A percentile compares a stretch with the other conserved stretches of the same genome.
phyloP scores from a whole-genome alignment of 2,797 vertebrate genomes.

The Phataginus tricuspis region DNA sequence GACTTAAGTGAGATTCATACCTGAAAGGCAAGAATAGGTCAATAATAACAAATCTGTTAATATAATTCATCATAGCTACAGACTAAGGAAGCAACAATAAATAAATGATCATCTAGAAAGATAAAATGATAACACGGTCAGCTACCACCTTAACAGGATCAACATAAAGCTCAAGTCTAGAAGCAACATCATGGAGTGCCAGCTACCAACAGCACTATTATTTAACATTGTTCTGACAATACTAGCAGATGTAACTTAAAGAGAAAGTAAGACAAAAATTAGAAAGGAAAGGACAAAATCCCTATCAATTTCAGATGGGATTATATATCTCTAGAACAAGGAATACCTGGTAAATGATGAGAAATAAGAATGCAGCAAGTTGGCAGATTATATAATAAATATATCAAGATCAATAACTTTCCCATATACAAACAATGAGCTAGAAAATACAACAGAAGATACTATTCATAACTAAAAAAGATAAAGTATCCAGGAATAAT shows the following conservation, averaged over 20 bases:
- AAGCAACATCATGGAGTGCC: background rate
- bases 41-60: background rate
- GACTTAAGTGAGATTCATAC: background rate
- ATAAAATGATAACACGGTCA: background rate
- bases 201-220: background rate
- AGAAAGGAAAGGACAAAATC: slow-evolving; percentile 1
- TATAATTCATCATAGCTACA: background rate
- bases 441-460: background rate
- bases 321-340: background rate
- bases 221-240: background rate
- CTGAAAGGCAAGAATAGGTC: background rate
- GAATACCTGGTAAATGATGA: background rate
- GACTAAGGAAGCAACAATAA: background rate
- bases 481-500: slow-evolving; percentile 27
- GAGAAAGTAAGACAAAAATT: background rate
- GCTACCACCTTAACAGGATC: background rate
- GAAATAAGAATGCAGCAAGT: background rate
- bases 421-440: background rate
- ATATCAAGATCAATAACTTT: slow-evolving; percentile 3
- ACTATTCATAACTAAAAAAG: background rate
- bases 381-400: background rate
- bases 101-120: slow-evolving; percentile 10
- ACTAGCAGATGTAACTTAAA: background rate
- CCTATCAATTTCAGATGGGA: background rate
- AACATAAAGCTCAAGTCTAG: background rate